These are phyloP conservation scores for Acromyrmex charruanus DNA, from an alignment of 1,140 invertebrate genomes.

Conservation along the genomic window DNA sequence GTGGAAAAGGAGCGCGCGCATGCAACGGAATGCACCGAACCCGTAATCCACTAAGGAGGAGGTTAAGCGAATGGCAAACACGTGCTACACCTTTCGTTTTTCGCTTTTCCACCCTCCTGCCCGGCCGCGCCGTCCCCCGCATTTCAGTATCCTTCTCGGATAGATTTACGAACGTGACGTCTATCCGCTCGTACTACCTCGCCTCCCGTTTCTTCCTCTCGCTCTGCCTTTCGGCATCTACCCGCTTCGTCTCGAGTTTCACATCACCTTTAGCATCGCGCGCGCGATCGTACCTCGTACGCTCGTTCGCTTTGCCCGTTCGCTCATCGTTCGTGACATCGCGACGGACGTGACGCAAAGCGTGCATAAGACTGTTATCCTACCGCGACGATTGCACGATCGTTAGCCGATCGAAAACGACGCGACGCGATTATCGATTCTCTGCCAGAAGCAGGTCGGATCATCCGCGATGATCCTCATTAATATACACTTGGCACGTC, in stretches of 20 bases:
- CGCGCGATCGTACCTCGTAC: not conserved
- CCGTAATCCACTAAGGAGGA: constrained; percentile 12
- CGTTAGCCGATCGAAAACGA: not conserved
- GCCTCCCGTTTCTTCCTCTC: constrained; percentile 16
- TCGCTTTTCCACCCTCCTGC: constrained; percentile 41
- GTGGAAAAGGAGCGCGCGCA: constrained; percentile 36
- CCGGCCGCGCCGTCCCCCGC: not conserved
- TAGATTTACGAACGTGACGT: constrained; percentile 60
- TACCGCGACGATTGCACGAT: not conserved
- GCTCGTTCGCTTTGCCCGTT: not conserved
- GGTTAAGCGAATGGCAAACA: constrained; percentile 71
- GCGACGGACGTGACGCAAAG: constrained; percentile 21
- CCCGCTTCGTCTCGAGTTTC: constrained; percentile 71
- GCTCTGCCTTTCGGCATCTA: constrained; percentile 38
- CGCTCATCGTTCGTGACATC: constrained; percentile 48
- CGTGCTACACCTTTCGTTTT: constrained; percentile 62
- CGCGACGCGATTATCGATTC: not conserved
- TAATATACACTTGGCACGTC: constrained; percentile 6
- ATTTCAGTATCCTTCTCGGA: constrained; percentile 52
- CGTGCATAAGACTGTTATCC: not conserved
- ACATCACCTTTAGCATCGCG: constrained; percentile 72
- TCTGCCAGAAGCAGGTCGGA: not conserved
- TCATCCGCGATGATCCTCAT: not conserved
- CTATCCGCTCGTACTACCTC: not conserved
- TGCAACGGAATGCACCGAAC: not conserved